Evolutionary conservation across 2,113 vertebrate species (phyloP).

Genomic region (Polypterus senegalus): DNA sequence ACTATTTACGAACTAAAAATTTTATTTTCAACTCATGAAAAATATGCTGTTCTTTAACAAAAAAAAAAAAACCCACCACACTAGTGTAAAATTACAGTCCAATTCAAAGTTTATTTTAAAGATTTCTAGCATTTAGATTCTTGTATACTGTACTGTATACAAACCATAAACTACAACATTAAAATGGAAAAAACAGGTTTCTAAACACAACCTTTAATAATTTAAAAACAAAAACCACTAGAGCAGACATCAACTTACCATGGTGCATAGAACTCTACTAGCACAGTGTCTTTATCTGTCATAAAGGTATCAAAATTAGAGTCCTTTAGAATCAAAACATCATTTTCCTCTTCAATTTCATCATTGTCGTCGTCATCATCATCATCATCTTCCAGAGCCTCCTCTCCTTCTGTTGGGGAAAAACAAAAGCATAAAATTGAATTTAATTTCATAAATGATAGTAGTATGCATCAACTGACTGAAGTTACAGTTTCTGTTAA

Average conservation of each 20-base stretch:
- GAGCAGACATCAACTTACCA: conserved; percentile 50
- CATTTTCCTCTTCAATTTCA: conserved; percentile 87
- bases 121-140: too few species aligned
- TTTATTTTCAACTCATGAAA: too few species aligned
- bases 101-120: too few species aligned
- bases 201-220: too few species aligned
- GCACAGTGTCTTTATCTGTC: conserved; percentile 74
- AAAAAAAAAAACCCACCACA: too few species aligned
- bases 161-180: too few species aligned
- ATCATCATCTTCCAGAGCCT: conserved; percentile 34
- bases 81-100: too few species aligned
- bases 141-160: too few species aligned
- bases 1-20: too few species aligned
- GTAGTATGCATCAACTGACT: neutral
- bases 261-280: conserved; percentile 91
- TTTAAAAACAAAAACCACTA: too few species aligned
- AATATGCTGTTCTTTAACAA: too few species aligned
- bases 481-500: neutral
- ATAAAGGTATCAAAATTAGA: conserved; percentile 78
- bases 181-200: too few species aligned
- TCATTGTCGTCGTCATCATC: conserved; percentile 42
- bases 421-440: conserved; percentile 29
- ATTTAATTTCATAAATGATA: neutral
- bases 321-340: conserved; percentile 72
- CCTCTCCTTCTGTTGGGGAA: conserved; percentile 27